Base-by-base conservation (phyloP, 2,797 vertebrate species). In the Phataginus tetradactyla region DNA sequence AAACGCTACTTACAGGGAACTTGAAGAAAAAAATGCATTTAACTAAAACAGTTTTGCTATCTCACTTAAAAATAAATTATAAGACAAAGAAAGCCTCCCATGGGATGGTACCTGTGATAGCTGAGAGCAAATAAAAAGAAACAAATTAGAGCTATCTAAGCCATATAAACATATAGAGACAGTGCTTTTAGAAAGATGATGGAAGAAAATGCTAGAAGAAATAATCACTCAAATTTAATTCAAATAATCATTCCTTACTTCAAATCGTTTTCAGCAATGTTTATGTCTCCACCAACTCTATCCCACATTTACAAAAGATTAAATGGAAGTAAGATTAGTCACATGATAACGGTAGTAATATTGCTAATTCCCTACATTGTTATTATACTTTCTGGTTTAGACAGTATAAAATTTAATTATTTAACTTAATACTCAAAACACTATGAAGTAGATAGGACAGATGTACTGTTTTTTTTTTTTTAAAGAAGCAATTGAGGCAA, bases 1-100 rank as follows among this genome's bases (percentile, higher is more conserved):
- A 97, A 98, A 97, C 92, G 85, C 90, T 91, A 97, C 72, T 97
- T 96, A 96, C 7, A 84, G 64, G 55, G 96, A 97, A 96, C 59
- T 39, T 90, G 69, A 84, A 98, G 66, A 74, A 96, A 97, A 92
- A 97, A 93, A 92, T 89, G 34, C 88, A 93, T 96, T 96, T 90
- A 96, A 97, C 63, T 95, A 96, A 94, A 96, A 91, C 71, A 97
- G 75, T 86, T 92, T 90, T 95, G 79, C 75, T 55, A 68, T 96
- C 86, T 96, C 93, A 86, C 61, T 94, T 96, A 94, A 96, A 94
- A 97, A 94, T 81, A 96, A 95, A 97, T 96, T 88, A 90, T 87
- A 96, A 93, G 72, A 95, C 94, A 97, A 96, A 93, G 86, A 95
- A 94, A 77, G 68, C 42, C 69, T 92, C 93, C 80, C 49, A 29